Base-by-base conservation (phyloP, 1,140 invertebrate species). In the Oreohelix idahoensis region DNA sequence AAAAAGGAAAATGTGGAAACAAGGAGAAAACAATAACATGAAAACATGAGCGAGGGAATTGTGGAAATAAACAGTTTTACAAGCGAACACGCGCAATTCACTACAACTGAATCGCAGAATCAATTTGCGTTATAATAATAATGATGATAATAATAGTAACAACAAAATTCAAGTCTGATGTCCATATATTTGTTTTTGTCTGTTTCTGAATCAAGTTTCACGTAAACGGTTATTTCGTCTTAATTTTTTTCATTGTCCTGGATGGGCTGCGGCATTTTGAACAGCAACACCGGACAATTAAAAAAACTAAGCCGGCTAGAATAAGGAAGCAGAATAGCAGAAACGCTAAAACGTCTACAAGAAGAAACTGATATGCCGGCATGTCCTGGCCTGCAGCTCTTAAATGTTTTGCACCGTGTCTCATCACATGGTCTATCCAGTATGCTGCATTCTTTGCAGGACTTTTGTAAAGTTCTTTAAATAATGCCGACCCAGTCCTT, bases 361-460 rank as follows among this genome's bases (percentile, higher is more conserved):
- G 80, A n/a, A 85, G 84, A 81, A 89, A 88, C 73, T 88, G 84
- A 75, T 88, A 90, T 53, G 81, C 82, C 1, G 87, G 83, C 84
- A 90, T 84, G 58, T 85, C 74, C 38, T 84, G 80, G 69, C 84
- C 79, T 0, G 79, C 51, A 13, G 87, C 86, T 36, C 87, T 83
- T 39, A 90, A 73, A 79, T 90, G 86, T n/a, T 83, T 79, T 26
- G 85, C 84, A 11, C 89, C 90, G 81, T 87, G 88, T 78, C 85
- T 85, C 20, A 89, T 85, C 39, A 89, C 87, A 83, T 90, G 85
- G n/a, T 76, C 74, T 51, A 76, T n/a, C 74, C 74, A 76, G 45
- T 49, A 76, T 15, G 74, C 74, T 0, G 74, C 74, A 29, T 10
- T 10, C 1, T 53, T 53, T 5, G 39, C 11, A 1, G 74, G 74